These are phyloP conservation scores for Acronicta aceris DNA, from an alignment of 2,888 invertebrate species.

Conservation along the genomic window DNA sequence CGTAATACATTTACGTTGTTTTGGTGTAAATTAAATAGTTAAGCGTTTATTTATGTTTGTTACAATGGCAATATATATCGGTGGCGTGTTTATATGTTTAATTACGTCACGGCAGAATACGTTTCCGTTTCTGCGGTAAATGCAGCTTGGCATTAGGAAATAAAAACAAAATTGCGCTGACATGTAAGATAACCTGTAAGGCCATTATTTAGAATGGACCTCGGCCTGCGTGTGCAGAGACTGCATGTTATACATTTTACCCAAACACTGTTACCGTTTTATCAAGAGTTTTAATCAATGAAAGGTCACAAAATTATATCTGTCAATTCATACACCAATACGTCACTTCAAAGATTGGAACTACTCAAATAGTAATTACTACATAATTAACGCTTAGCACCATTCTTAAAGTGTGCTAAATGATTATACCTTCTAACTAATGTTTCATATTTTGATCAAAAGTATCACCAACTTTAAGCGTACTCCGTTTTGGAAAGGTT, in stretches of 20 bases:
- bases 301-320: neutral
- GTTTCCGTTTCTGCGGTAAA: conserved; percentile 36
- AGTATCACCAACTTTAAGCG: no score
- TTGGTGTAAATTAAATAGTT: conserved; percentile 22
- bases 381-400: neutral
- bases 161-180: conserved; percentile 14
- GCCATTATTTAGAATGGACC: neutral
- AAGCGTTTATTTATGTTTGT: conserved; percentile 15
- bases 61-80: conserved; percentile 8
- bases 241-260: no score
- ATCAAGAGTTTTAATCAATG: neutral
- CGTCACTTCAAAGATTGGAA: neutral
- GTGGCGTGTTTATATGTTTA: conserved; percentile 26
- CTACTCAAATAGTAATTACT: no score
- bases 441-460: no score
- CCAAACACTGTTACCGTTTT: neutral
- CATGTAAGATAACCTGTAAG: neutral
- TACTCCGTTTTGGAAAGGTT: no score
- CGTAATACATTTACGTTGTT: conserved; percentile 25
- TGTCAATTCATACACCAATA: neutral
- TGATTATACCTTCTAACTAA: no score
- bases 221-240: neutral
- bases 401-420: neutral
- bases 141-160: conserved; percentile 15
- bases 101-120: conserved; percentile 46